Evolutionary conservation across 2,888 invertebrate genomes (phyloP).

Genomic region (Rotaria magnacalcarata): DNA sequence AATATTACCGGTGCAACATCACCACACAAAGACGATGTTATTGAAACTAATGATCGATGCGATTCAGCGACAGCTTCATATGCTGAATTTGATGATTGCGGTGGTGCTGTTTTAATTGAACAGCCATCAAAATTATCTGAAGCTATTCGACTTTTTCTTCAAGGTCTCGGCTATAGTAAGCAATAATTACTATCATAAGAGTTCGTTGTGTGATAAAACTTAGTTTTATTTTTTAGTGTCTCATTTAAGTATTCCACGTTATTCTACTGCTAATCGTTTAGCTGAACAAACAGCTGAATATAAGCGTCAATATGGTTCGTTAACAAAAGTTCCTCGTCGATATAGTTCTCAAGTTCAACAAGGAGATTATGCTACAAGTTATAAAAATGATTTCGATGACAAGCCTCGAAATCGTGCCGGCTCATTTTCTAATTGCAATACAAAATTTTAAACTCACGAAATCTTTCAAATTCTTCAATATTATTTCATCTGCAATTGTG

Average conservation of each 20-base stretch:
- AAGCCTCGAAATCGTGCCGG: neutral
- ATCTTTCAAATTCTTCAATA: neutral
- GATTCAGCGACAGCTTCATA: conserved; percentile 91
- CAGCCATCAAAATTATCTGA: conserved; percentile 92
- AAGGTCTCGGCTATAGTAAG: conserved; percentile 95
- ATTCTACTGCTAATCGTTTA: conserved; percentile 38
- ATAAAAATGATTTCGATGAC: neutral
- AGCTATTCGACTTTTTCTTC: conserved; percentile 91
- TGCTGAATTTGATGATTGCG: conserved; percentile 97
- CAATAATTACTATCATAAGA: neutral
- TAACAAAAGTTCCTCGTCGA: neutral
- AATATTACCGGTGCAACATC: conserved; percentile 87
- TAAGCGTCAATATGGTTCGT: neutral
- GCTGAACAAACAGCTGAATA: conserved; percentile 37
- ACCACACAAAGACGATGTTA: conserved; percentile 90
- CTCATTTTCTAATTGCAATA: neutral
- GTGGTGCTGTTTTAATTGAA: conserved; percentile 87
- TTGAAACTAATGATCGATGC: conserved; percentile 88
- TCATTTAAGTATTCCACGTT: conserved; percentile 40
- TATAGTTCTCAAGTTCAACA: neutral
- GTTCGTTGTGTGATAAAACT: neutral
- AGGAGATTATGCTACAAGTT: neutral
- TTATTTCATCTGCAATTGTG: neutral
- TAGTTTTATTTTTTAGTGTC: conserved; percentile 33
- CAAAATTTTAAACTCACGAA: neutral